A percentile compares a stretch with the other conserved stretches of the same genome.
phyloP scores from a whole-genome alignment of 2,797 vertebrate genomes.

The Muscicapa striata region DNA sequence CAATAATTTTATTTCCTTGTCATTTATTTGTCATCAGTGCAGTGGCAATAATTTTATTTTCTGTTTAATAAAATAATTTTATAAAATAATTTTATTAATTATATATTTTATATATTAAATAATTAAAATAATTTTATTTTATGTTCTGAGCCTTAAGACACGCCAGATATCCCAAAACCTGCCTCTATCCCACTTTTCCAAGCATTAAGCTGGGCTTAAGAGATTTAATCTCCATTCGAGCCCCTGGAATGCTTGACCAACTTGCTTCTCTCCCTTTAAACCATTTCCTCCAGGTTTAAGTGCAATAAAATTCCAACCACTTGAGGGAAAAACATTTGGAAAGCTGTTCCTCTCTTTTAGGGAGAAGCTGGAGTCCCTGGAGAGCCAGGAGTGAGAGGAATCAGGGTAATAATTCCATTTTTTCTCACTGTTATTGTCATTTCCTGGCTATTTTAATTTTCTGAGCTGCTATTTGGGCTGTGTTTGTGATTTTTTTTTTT shows the following conservation, averaged over 20 bases:
- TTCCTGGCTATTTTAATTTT: neutral
- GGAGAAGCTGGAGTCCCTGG: conserved; percentile 83
- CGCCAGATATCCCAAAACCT: neutral
- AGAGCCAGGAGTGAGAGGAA: conserved; percentile 84
- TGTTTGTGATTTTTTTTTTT: neutral
- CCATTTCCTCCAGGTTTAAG: neutral
- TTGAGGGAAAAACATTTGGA: neutral
- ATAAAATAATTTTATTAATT: no score
- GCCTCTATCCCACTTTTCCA: neutral
- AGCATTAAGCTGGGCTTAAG: neutral
- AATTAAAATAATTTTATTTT: no score
- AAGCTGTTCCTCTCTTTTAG: conserved; percentile 66
- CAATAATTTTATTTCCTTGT: no score
- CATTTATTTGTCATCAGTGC: no score
- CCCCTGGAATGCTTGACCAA: neutral
- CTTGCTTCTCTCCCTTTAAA: neutral
- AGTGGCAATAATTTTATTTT: no score
- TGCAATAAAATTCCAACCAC: neutral
- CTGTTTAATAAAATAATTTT: no score
- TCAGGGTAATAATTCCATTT: conserved; percentile 76
- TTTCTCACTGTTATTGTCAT: accelerated
- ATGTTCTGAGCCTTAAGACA: no score
- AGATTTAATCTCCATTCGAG: neutral
- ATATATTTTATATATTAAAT: no score
- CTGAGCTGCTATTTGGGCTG: neutral